Conservation (phyloP, 2,113 vertebrate genomes). For the Lophius piscatorius region DNA sequence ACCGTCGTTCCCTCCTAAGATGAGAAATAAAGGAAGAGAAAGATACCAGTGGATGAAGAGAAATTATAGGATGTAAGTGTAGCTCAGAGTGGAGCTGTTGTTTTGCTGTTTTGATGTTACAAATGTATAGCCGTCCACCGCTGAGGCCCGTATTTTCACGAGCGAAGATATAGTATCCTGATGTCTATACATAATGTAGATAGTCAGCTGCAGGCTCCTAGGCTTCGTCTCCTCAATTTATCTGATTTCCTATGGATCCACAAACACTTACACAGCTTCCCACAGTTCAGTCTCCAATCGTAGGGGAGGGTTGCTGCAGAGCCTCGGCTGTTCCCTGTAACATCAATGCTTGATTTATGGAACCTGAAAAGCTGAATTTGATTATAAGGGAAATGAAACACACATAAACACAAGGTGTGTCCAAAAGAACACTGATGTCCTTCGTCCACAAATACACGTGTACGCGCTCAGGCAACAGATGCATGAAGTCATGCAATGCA, state of each 20-base stretch:
- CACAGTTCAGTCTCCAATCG: neutral
- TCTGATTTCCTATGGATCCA: conserved; percentile 25
- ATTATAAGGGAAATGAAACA: conserved; percentile 50
- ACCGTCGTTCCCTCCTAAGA: too few relatives aligned
- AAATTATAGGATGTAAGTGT: too few relatives aligned
- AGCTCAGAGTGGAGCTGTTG: too few relatives aligned
- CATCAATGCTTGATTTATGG: conserved; percentile 62
- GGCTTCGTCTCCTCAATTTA: conserved; percentile 26
- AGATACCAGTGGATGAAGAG: too few relatives aligned
- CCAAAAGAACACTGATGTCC: conserved; percentile 34
- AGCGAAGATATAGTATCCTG: neutral
- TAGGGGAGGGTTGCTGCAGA: conserved; percentile 10
- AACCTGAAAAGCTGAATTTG: conserved; percentile 52
- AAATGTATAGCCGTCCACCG: too few relatives aligned
- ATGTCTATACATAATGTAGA: conserved; percentile 4
- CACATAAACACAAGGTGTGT: conserved; percentile 24
- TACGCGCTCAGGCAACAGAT: too few relatives aligned
- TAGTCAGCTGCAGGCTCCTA: neutral
- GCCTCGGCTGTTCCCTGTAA: conserved; percentile 18
- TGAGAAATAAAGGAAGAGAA: too few relatives aligned
- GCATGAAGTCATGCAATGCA: too few relatives aligned
- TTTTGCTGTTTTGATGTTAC: too few relatives aligned
- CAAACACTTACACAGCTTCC: conserved; percentile 9
- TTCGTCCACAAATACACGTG: neutral
- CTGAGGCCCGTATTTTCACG: conserved; percentile 3